phyloP scores from a whole-genome alignment of 2,113 vertebrate genomes.

The Cinclus mexicanus region DNA sequence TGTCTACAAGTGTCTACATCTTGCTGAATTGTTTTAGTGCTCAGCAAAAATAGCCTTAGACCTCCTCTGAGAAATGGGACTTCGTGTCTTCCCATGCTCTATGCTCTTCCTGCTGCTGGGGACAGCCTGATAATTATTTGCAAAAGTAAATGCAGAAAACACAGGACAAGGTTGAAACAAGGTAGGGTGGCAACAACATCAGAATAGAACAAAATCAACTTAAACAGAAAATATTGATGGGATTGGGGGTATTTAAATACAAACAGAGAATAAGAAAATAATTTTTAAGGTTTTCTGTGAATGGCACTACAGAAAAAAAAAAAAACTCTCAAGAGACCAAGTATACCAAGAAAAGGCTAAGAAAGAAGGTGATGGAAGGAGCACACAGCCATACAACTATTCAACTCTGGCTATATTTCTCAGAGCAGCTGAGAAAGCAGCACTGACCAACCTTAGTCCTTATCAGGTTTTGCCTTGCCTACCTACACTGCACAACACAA shows the following conservation, averaged over 20 bases:
- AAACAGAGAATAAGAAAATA: not conserved
- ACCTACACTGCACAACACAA: not conserved
- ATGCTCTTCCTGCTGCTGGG: not conserved
- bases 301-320: not conserved
- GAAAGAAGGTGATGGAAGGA: not conserved
- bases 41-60: not conserved
- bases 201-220: not conserved
- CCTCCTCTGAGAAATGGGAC: not conserved
- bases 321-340: not conserved
- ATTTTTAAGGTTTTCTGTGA: not conserved
- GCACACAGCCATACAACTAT: not conserved
- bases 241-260: not conserved
- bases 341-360: not conserved
- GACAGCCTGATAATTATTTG: not conserved
- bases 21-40: not conserved
- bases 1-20: not conserved
- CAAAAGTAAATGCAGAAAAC: not conserved
- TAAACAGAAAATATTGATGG: not conserved
- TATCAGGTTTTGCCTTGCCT: not conserved
- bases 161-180: not conserved
- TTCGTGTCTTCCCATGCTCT: fast-evolving
- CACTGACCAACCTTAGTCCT: not conserved
- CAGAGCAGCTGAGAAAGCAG: not conserved
- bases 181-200: not conserved
- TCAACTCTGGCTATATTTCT: not conserved